Base-by-base conservation (phyloP, 2,797 vertebrate genomes). In the Danio kyathit region DNA sequence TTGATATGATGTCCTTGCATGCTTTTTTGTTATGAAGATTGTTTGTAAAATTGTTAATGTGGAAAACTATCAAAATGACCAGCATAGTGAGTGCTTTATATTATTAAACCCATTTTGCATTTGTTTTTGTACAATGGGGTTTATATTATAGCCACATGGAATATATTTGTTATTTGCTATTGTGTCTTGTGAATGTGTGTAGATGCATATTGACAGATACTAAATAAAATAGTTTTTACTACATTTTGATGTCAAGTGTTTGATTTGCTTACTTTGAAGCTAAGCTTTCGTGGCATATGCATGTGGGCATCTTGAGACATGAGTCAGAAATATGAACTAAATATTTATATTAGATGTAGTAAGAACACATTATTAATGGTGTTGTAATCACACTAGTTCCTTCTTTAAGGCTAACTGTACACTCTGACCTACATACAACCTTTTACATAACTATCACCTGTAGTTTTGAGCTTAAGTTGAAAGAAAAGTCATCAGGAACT, bases 391-490 rank as follows among this genome's bases (percentile, higher is more conserved):
- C 54, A 12, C 61, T 79, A 71, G 14, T 13, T 29, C 16, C 6
- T 60, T 21, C 56, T 63, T 56, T 51, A 52, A 59, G 29, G 43
- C 17, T 79, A 13, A 51, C 17, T 69, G 41, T 77, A 41, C 57
- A 29, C 38, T 60, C 54, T 78, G 76, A 61, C 29, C 65, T 48
- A 77, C 17, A 59, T 69, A 9, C n/a, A 43, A 41, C 57, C 51
- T 61, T 71, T 63, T 63, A 63, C 17, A 21, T 51, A 70, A 71
- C 8, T 8, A 13, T 71, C 48, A 61, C 14, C 54, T 70, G 65
- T 48, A 44, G 49, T 66, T 65, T 76, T 54, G 8, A 16, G 43
- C n/a, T 40, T 51, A 11, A 49, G 52, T 69, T 21, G 8, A 67
- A 7, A 17, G 14, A 29, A 57, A 67, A 57, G 4, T 40, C 19